Evolutionary conservation across 2,888 invertebrate genomes (phyloP).

Genomic region (Drosophila emarginata): DNA sequence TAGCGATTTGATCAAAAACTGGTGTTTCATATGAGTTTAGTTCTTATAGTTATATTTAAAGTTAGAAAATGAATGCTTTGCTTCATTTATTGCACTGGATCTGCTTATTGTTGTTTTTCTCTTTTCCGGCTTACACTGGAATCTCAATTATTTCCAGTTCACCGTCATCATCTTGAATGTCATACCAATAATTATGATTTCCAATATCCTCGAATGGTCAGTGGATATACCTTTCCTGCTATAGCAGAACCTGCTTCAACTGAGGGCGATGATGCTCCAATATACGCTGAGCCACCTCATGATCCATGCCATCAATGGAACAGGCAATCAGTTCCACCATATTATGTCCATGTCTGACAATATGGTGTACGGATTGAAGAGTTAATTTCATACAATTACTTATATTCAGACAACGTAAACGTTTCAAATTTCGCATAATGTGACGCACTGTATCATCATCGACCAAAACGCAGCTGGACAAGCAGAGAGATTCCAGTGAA

Average conservation of each 20-base stretch:
- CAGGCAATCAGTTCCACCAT: slow-evolving; percentile 64
- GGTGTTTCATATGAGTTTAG: slow-evolving; percentile 1
- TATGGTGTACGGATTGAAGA: slow-evolving; percentile 50
- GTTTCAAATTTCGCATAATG: slow-evolving; percentile 55
- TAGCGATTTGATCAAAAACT: not conserved
- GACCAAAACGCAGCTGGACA: slow-evolving; percentile 64
- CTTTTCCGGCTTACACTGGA: slow-evolving; percentile 38
- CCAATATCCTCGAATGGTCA: slow-evolving; percentile 49
- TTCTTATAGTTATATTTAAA: not conserved
- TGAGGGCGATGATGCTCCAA: slow-evolving; percentile 52
- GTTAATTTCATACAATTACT: slow-evolving; percentile 69
- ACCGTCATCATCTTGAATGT: slow-evolving; percentile 15
- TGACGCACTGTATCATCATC: slow-evolving; percentile 58
- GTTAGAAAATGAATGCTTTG: slow-evolving; percentile 24
- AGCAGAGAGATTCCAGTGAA: slow-evolving; percentile 61
- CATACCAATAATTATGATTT: slow-evolving; percentile 44
- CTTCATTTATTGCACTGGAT: slow-evolving; percentile 40
- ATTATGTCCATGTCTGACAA: slow-evolving; percentile 50
- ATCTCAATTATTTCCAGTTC: slow-evolving; percentile 60
- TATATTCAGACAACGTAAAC: slow-evolving; percentile 63
- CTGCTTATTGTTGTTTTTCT: not conserved
- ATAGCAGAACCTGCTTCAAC: slow-evolving; percentile 59
- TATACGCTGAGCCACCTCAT: slow-evolving; percentile 50
- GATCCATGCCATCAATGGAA: slow-evolving; percentile 62
- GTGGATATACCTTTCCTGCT: slow-evolving; percentile 70